Conservation (phyloP, 2,797 vertebrate genomes). For the Paguma larvata region DNA sequence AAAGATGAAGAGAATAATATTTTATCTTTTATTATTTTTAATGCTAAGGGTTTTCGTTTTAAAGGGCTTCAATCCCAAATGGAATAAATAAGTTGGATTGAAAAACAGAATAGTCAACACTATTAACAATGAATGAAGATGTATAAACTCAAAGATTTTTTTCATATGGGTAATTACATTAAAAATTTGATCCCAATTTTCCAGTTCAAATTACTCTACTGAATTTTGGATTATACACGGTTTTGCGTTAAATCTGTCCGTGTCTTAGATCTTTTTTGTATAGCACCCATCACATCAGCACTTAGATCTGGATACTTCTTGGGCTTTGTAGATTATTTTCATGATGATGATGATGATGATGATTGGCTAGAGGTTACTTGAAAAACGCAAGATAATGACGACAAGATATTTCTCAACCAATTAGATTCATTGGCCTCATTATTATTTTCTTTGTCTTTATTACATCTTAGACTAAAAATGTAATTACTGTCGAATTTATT, state of each 20-base stretch:
- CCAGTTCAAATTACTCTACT: constrained; percentile 14
- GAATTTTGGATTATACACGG: background rate
- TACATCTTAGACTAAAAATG: constrained; percentile 43
- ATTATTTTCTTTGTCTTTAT: constrained; percentile 40
- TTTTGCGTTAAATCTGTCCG: constrained; percentile 43
- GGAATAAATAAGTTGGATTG: constrained; percentile 22
- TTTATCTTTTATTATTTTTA: constrained; percentile 34
- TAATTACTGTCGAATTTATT: constrained; percentile 21
- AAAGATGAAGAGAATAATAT: background rate
- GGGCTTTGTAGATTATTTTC: constrained; percentile 7
- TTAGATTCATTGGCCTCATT: background rate
- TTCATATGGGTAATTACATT: background rate
- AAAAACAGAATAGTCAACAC: background rate
- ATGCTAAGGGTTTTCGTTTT: constrained; percentile 43
- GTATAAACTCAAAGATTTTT: constrained; percentile 18
- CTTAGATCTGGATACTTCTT: background rate
- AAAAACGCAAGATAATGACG: background rate
- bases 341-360: background rate
- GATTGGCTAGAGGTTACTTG: background rate
- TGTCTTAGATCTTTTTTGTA: constrained; percentile 13
- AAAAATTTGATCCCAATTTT: constrained; percentile 26
- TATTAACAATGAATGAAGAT: background rate
- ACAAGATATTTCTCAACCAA: background rate
- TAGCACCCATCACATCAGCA: background rate
- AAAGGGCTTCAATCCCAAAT: background rate